A percentile compares a stretch with the other conserved stretches of the same genome.
Conservation (phyloP, 2,888 invertebrate species). For the Phrixothrix hirtus region DNA sequence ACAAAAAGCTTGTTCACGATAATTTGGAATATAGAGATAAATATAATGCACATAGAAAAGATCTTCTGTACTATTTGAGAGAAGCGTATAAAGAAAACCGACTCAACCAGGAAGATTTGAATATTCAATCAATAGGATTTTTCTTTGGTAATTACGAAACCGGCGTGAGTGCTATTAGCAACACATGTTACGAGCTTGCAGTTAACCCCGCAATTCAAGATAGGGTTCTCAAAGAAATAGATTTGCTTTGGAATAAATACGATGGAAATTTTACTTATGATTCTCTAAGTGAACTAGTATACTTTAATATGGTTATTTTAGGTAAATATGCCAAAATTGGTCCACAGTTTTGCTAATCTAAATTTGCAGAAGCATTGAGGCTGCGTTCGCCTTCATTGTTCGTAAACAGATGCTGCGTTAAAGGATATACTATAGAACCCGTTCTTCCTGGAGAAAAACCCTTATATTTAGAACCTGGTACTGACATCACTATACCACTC, state of each 20-base stretch:
- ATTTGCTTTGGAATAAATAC: background rate
- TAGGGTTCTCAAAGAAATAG: background rate
- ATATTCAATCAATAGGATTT: background rate
- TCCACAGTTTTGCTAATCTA: too few species aligned
- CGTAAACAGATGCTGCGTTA: constrained; percentile 58
- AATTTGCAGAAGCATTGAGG: constrained; percentile 52
- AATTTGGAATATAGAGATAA: background rate
- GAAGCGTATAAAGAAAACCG: background rate
- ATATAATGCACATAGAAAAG: too few species aligned
- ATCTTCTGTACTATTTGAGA: background rate
- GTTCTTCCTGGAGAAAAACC: constrained; percentile 40
- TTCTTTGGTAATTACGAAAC: background rate
- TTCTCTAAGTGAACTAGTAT: background rate
- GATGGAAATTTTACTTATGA: background rate
- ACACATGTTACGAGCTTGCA: background rate
- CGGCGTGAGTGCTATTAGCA: background rate
- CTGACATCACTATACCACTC: constrained; percentile 25
- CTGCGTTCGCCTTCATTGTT: constrained; percentile 57
- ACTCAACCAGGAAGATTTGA: background rate
- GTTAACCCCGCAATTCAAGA: background rate
- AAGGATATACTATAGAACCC: constrained; percentile 56
- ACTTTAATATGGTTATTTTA: background rate
- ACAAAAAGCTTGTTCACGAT: background rate
- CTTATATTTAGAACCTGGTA: constrained; percentile 54
- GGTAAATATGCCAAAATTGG: too few species aligned